Evolutionary conservation across 2,888 invertebrate genomes (phyloP).

Genomic region (Stenoptilia bipunctidactyla): DNA sequence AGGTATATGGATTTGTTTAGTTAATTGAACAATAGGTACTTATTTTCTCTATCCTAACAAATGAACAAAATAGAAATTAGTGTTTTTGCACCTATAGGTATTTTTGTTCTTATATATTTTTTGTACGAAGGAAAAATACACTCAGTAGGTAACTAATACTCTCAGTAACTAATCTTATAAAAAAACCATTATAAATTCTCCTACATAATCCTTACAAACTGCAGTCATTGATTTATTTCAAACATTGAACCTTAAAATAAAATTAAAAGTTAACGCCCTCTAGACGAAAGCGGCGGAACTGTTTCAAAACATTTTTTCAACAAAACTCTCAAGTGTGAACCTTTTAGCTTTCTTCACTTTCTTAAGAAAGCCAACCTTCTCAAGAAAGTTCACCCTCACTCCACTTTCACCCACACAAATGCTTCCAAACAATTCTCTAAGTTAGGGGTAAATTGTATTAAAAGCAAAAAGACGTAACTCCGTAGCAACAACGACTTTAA

Average conservation of each 20-base stretch:
- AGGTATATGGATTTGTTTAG: too few species aligned
- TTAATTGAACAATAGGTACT: too few species aligned
- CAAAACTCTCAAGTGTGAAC: conserved; percentile 59
- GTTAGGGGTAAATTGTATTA: conserved; percentile 15
- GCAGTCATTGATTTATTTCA: too few species aligned
- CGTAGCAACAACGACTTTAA: conserved; percentile 4
- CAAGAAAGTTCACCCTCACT: conserved; percentile 51
- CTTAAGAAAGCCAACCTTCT: conserved; percentile 58
- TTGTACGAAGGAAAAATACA: too few species aligned
- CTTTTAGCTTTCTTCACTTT: conserved; percentile 64
- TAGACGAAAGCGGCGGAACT: conserved; percentile 34
- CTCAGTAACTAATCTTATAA: too few species aligned
- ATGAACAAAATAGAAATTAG: too few species aligned
- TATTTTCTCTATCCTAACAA: too few species aligned
- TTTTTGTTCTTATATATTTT: too few species aligned
- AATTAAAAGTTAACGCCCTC: conserved; percentile 42
- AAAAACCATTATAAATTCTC: too few species aligned
- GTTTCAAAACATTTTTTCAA: conserved; percentile 47
- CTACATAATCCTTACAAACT: too few species aligned
- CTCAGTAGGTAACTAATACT: too few species aligned
- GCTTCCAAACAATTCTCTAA: conserved; percentile 18
- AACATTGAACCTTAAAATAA: not conserved
- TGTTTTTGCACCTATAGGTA: too few species aligned
- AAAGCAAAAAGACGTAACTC: conserved; percentile 25
- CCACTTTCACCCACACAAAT: conserved; percentile 31